Evolutionary conservation across 2,888 invertebrate genomes (phyloP).

Genomic region (Orthosia incerta): DNA sequence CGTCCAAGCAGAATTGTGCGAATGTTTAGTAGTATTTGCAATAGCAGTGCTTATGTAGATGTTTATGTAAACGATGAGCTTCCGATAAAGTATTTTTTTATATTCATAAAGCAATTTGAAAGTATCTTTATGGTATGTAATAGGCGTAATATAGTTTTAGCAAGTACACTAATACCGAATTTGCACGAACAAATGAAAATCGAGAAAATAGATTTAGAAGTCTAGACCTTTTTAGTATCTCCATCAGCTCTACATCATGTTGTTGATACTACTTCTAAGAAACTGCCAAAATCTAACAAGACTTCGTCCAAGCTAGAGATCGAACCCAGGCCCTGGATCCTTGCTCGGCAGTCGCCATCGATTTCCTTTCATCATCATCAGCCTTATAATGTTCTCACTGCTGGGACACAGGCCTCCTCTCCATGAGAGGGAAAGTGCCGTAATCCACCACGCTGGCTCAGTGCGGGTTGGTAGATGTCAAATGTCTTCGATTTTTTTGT

Average conservation of each 20-base stretch:
- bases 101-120: slow-evolving; percentile 27
- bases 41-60: slow-evolving; percentile 3
- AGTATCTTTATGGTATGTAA: slow-evolving; percentile 14
- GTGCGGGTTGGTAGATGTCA: too few species aligned
- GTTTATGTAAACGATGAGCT: slow-evolving; percentile 37
- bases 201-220: neutral
- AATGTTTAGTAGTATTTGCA: slow-evolving; percentile 51
- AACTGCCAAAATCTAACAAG: neutral
- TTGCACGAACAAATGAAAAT: neutral
- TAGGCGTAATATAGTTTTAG: neutral
- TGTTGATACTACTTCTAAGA: neutral
- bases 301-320: neutral
- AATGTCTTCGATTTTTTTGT: too few species aligned
- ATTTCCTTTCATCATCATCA: too few species aligned
- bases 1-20: slow-evolving; percentile 33
- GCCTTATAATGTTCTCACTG: too few species aligned
- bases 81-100: slow-evolving; percentile 32
- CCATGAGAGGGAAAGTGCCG: too few species aligned
- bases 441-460: too few species aligned
- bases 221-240: neutral
- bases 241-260: neutral
- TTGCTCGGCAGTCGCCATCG: neutral
- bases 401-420: too few species aligned
- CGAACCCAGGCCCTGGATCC: neutral
- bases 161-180: neutral